Conservation (phyloP, 2,113 vertebrate species). For the Lagenorhynchus albirostris region DNA sequence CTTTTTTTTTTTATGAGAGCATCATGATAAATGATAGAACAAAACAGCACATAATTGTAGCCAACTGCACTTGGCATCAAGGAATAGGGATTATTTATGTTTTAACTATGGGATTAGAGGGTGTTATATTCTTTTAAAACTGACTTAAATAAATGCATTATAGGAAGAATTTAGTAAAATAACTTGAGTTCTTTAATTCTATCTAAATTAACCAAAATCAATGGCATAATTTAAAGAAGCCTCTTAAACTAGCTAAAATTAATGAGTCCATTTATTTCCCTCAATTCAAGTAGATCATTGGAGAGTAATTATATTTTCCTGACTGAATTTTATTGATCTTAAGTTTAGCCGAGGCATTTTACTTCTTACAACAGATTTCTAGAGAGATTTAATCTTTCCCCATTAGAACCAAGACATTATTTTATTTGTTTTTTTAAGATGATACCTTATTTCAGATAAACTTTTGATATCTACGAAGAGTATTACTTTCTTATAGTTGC, state of each 20-base stretch:
- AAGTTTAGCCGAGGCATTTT: neutral
- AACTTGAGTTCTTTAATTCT: slow-evolving; percentile 13
- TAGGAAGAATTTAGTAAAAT: neutral
- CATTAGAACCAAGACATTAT: neutral
- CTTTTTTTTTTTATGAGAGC: neutral
- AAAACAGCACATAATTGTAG: neutral
- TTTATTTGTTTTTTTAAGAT: neutral
- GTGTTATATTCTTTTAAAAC: neutral
- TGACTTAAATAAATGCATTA: neutral
- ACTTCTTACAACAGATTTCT: neutral
- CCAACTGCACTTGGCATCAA: neutral
- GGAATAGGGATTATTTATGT: neutral
- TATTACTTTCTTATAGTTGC: neutral
- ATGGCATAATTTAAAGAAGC: neutral
- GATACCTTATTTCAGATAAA: neutral
- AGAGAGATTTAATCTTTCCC: neutral
- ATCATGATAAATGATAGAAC: neutral
- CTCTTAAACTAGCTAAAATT: slow-evolving; percentile 4
- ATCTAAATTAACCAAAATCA: slow-evolving; percentile 32
- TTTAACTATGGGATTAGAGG: neutral
- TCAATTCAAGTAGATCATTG: slow-evolving; percentile 31
- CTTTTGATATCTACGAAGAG: neutral
- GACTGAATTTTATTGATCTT: neutral
- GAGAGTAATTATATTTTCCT: neutral
- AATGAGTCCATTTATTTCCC: slow-evolving; percentile 32